These are phyloP conservation scores for Hydroisotoma schaefferi DNA, from an alignment of 2,888 invertebrate genomes.

Conservation along the genomic window DNA sequence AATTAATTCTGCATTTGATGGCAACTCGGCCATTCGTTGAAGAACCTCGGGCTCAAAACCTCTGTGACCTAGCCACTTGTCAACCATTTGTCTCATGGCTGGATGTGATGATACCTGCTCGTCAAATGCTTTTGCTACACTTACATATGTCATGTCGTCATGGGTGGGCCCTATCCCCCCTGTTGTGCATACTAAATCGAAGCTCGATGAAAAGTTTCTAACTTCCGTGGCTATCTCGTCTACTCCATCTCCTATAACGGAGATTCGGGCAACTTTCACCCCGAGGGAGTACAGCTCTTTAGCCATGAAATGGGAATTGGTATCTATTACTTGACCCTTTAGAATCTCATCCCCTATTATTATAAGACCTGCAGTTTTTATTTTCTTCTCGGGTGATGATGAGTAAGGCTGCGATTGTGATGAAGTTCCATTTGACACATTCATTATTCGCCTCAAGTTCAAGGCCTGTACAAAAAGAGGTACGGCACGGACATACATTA, in stretches of 20 bases:
- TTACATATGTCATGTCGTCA: conserved; percentile 72
- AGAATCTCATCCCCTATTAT: conserved; percentile 76
- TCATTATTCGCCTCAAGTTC: conserved; percentile 18
- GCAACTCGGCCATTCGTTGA: conserved; percentile 51
- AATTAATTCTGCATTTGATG: conserved; percentile 53
- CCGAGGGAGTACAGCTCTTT: conserved; percentile 62
- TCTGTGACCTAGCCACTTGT: conserved; percentile 50
- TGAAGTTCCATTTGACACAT: conserved; percentile 8
- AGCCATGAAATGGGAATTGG: conserved; percentile 65
- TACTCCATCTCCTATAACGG: conserved; percentile 65
- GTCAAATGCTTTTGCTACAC: conserved; percentile 60
- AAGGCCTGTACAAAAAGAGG: conserved; percentile 8
- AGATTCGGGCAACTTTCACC: conserved; percentile 62
- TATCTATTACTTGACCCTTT: conserved; percentile 67
- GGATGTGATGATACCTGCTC: conserved; percentile 55
- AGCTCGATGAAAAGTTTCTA: conserved; percentile 59
- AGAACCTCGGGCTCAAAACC: conserved; percentile 49
- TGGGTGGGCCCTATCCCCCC: conserved; percentile 77
- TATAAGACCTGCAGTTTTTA: conserved; percentile 49
- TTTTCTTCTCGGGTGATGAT: background rate
- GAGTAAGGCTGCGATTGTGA: conserved; percentile 3
- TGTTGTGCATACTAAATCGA: conserved; percentile 66
- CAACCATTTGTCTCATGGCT: conserved; percentile 52
- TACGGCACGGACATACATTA: conserved; percentile 6
- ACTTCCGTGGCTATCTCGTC: conserved; percentile 65